Evolutionary conservation across 1,140 invertebrate species (phyloP).

Genomic region (Drosophila sechellia): DNA sequence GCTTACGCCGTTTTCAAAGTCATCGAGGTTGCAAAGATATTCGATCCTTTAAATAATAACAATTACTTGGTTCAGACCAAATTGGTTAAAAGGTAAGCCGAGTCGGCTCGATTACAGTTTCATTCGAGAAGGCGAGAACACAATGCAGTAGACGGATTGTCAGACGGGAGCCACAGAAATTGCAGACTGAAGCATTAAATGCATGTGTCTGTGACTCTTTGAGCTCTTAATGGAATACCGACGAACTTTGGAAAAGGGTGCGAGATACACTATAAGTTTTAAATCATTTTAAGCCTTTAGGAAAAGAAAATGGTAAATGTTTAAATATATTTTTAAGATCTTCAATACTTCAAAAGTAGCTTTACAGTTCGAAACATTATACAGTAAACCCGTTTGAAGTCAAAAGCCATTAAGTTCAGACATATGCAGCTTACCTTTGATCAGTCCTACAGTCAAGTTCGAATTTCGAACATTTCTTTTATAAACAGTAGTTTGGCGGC

Average conservation of each 20-base stretch:
- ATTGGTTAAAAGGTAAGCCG: slow-evolving; percentile 34
- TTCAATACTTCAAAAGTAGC: not conserved
- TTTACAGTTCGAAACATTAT: not conserved
- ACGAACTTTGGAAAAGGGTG: slow-evolving; percentile 14
- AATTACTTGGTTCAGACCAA: slow-evolving; percentile 46
- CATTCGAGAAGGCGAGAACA: not conserved
- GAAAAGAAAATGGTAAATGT: too few species aligned
- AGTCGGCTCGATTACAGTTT: slow-evolving; percentile 56
- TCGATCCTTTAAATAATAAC: slow-evolving; percentile 54
- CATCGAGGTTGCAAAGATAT: slow-evolving; percentile 30
- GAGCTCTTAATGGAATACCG: slow-evolving; percentile 27
- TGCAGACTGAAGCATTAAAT: slow-evolving; percentile 30
- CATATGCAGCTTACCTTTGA: slow-evolving; percentile 22
- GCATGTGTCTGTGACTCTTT: slow-evolving; percentile 38
- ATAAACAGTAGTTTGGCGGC: slow-evolving; percentile 7
- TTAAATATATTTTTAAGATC: too few species aligned
- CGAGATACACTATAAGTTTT: not conserved
- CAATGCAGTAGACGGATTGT: slow-evolving; percentile 21
- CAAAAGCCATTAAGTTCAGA: slow-evolving; percentile 12
- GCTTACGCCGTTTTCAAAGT: not conserved
- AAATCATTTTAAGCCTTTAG: too few species aligned
- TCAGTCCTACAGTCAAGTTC: slow-evolving; percentile 1
- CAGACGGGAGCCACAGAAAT: slow-evolving; percentile 24
- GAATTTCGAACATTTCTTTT: slow-evolving; percentile 1
- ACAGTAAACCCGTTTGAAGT: slow-evolving; percentile 24